Conservation (phyloP, 2,888 invertebrate genomes). For the Drosophila mercatorum region DNA sequence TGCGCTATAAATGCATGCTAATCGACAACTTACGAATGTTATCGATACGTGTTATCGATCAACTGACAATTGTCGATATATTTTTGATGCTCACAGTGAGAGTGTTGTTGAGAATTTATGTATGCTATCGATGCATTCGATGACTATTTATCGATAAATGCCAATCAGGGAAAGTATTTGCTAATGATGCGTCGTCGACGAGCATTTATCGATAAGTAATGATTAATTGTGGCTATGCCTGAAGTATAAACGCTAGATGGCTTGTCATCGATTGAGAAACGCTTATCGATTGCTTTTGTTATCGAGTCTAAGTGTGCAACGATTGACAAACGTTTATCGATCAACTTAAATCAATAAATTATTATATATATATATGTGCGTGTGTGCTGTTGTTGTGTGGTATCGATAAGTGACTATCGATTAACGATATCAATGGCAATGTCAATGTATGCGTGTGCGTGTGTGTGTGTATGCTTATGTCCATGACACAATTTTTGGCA, state of each 20-base stretch:
- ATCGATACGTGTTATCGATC: background rate
- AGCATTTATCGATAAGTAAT: background rate
- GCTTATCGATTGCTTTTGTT: slow-evolving; percentile 1
- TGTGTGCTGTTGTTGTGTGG: background rate
- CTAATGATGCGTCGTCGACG: background rate
- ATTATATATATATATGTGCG: too few relatives aligned
- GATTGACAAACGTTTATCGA: slow-evolving; percentile 10
- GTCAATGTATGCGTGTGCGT: slow-evolving; percentile 8
- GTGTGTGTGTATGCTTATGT: background rate
- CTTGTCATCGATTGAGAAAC: background rate
- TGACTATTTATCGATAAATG: background rate
- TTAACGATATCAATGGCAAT: slow-evolving; percentile 26
- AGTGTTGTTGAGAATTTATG: background rate
- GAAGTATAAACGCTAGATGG: background rate
- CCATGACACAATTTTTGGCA: slow-evolving; percentile 5
- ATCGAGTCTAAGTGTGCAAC: background rate
- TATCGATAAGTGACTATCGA: slow-evolving; percentile 5
- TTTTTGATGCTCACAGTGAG: background rate
- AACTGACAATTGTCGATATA: background rate
- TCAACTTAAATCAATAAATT: slow-evolving; percentile 5
- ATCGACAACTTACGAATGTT: background rate
- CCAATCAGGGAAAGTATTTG: background rate
- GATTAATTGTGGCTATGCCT: background rate
- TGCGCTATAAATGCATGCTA: background rate
- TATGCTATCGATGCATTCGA: background rate